A percentile compares a stretch with the other conserved stretches of the same genome.
Evolutionary conservation across 2,113 vertebrate genomes (phyloP).

Genomic region (Centropus bengalensis): DNA sequence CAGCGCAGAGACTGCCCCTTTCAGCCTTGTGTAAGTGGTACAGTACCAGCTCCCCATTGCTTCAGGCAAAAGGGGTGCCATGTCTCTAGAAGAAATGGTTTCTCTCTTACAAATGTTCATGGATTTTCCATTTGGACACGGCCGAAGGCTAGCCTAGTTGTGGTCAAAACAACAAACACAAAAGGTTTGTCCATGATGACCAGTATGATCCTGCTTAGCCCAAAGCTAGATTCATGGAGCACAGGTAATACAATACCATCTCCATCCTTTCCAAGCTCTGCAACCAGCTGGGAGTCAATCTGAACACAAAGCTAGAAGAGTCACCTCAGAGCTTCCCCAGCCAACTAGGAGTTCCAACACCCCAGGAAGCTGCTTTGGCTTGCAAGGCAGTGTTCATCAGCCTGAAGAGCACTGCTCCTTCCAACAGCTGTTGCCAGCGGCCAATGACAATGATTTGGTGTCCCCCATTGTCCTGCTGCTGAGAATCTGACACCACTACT

Average conservation of each 20-base stretch:
- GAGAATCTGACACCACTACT: not conserved
- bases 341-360: not conserved
- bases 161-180: not conserved
- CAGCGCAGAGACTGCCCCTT: not conserved
- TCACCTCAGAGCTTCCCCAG: not conserved
- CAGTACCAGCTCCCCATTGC: not conserved
- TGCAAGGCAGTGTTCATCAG: fast-evolving
- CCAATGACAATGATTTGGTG: not conserved
- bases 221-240: not conserved
- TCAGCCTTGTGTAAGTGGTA: not conserved
- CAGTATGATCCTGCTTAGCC: not conserved
- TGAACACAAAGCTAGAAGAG: not conserved
- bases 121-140: not conserved
- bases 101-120: not conserved
- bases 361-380: not conserved
- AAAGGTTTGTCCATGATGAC: not conserved
- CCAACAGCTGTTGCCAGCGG: not conserved
- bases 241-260: too few species aligned
- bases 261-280: not conserved
- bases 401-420: not conserved
- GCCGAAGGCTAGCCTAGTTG: not conserved
- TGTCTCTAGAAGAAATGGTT: not conserved
- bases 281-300: not conserved
- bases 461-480: fast-evolving
- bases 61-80: not conserved